These are phyloP conservation scores for Zoanthus sociatus DNA, from an alignment of 92 coral and sea anemone species.

Conservation along the genomic window DNA sequence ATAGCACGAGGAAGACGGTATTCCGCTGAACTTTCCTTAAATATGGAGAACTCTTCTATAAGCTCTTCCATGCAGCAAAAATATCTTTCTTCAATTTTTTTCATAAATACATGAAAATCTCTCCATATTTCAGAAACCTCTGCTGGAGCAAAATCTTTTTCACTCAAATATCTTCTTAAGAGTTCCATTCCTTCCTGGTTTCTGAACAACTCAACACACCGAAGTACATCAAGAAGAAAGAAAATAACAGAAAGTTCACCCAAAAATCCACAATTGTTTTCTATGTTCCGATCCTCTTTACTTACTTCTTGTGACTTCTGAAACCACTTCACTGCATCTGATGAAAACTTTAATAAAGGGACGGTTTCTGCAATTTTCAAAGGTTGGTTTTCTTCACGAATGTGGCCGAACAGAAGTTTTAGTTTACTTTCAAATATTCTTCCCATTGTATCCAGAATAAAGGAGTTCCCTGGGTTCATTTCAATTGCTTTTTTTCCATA, in stretches of 20 bases:
- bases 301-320: conserved; percentile 26
- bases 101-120: conserved; percentile 22
- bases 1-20: conserved; percentile 37
- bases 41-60: conserved; percentile 43
- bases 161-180: conserved; percentile 45
- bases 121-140: conserved; percentile 42
- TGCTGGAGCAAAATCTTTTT: conserved; percentile 4
- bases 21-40: conserved; percentile 26
- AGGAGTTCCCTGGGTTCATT: conserved; percentile 15
- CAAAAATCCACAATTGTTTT: conserved; percentile 25
- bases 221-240: conserved; percentile 54
- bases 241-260: conserved; percentile 61
- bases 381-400: neutral
- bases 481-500: neutral
- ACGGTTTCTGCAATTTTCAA: neutral
- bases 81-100: conserved; percentile 32
- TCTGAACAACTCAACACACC: conserved; percentile 38
- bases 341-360: conserved; percentile 24
- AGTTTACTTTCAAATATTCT: conserved; percentile 51
- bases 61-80: conserved; percentile 43
- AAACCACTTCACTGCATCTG: conserved; percentile 34
- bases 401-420: conserved; percentile 11
- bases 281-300: conserved; percentile 23
- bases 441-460: conserved; percentile 61
- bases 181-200: conserved; percentile 26